Conservation (phyloP, 2,113 vertebrate species). For the Lepus timidus region DNA sequence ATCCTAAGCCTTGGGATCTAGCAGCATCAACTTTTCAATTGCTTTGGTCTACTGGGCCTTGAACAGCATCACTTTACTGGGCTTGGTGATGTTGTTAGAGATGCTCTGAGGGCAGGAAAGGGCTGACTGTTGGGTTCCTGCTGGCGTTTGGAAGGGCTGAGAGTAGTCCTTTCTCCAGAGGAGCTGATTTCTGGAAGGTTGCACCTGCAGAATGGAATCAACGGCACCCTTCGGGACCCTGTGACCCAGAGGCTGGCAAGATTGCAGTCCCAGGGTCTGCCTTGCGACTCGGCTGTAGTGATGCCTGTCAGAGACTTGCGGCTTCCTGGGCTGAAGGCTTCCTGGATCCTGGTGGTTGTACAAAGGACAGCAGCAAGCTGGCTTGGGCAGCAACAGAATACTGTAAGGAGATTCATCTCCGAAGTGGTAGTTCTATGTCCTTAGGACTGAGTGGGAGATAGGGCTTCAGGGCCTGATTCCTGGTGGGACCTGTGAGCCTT, state of each 20-base stretch:
- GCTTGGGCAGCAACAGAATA: background rate
- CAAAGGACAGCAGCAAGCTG: background rate
- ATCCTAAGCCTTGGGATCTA: background rate
- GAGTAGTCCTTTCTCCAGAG: background rate
- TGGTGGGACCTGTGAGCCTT: background rate
- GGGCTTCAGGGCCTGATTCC: background rate
- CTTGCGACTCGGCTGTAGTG: background rate
- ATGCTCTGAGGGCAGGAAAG: background rate
- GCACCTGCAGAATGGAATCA: background rate
- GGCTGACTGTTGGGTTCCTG: background rate
- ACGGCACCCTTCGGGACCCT: background rate
- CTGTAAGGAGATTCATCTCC: background rate
- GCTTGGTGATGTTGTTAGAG: background rate
- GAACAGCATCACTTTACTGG: background rate
- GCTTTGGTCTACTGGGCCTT: background rate
- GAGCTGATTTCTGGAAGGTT: background rate
- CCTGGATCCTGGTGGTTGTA: too few relatives aligned
- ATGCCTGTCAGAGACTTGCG: background rate
- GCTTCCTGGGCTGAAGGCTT: background rate
- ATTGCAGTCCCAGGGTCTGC: background rate
- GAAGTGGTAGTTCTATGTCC: background rate
- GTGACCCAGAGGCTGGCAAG: background rate
- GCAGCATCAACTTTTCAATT: background rate
- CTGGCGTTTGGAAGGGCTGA: background rate
- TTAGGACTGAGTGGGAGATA: background rate